Conservation (phyloP, 2,113 vertebrate species). For the Archilochus colubris region DNA sequence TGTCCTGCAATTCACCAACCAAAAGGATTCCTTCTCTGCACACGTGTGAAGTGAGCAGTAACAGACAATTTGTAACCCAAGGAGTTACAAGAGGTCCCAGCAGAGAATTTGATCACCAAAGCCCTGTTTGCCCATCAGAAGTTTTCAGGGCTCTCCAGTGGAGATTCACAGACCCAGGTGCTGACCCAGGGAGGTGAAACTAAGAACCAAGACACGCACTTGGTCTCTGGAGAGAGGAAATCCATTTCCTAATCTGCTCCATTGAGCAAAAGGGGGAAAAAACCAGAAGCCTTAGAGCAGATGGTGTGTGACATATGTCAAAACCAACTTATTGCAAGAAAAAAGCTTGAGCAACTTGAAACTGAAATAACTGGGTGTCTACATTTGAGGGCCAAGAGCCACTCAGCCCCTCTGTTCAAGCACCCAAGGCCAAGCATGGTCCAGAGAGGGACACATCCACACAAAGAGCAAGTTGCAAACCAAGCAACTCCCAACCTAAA, state of each 20-base stretch:
- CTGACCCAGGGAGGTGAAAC: not conserved
- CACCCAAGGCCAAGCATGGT: not conserved
- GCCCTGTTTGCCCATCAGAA: not conserved
- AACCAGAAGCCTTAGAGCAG: slow-evolving; percentile 43
- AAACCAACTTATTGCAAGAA: slow-evolving; percentile 10
- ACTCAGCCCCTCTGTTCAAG: rapidly evolving
- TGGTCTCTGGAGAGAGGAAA: not conserved
- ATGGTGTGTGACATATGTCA: not conserved
- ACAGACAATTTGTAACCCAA: not conserved
- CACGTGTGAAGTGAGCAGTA: not conserved
- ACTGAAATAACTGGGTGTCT: not conserved
- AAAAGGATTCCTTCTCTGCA: not conserved
- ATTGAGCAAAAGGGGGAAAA: slow-evolving; percentile 49
- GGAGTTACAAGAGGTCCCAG: not conserved
- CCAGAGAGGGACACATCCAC: not conserved
- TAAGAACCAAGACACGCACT: not conserved
- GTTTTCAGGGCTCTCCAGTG: not conserved
- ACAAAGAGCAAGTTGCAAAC: rapidly evolving
- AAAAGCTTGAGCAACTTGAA: slow-evolving; percentile 43
- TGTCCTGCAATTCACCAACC: not conserved
- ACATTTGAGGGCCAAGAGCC: not conserved
- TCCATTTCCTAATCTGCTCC: slow-evolving; percentile 26
- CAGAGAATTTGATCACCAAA: not conserved
- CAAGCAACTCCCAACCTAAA: not conserved
- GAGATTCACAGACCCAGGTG: not conserved